Conservation (phyloP, 2,888 invertebrate species). For the Lithosia quadra region DNA sequence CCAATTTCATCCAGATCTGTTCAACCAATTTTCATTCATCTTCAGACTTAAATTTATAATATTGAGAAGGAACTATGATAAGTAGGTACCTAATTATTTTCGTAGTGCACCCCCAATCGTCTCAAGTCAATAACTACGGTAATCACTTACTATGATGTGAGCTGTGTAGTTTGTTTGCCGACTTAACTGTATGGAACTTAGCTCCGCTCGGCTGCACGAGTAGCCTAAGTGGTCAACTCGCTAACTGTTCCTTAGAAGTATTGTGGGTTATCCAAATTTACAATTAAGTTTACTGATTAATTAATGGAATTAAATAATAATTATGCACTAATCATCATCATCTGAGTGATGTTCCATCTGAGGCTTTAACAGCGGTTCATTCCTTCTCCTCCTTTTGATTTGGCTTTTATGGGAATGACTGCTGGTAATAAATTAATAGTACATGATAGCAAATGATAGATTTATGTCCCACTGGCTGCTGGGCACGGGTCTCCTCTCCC, state of each 20-base stretch:
- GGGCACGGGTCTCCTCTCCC: no score
- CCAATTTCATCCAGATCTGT: no score
- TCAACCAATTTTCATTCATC: no score
- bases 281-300: not conserved
- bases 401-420: no score
- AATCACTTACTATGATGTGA: not conserved
- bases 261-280: not conserved
- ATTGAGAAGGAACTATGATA: not conserved
- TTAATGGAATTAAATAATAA: not conserved
- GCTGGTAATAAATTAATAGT: no score
- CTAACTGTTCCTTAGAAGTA: not conserved
- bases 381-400: no score
- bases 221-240: not conserved
- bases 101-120: not conserved
- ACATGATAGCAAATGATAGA: no score
- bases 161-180: constrained; percentile 1
- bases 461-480: no score
- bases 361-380: no score
- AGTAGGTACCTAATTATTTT: no score
- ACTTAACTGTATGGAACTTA: not conserved
- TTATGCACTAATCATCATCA: no score
- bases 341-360: no score
- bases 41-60: not conserved
- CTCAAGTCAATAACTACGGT: not conserved
- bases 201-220: constrained; percentile 1